Conservation (phyloP, 2,113 vertebrate species). For the Propithecus coquereli region DNA sequence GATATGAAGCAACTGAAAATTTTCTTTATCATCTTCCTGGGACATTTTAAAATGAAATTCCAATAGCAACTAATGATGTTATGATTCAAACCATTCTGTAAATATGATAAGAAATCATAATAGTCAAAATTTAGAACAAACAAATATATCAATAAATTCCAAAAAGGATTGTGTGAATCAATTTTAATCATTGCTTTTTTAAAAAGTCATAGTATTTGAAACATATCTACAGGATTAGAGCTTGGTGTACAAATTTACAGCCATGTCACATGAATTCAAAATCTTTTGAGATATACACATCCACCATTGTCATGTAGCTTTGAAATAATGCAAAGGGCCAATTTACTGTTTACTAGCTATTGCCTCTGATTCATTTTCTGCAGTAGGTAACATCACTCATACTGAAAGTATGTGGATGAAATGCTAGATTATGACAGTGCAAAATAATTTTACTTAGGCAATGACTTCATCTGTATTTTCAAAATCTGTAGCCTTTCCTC, state of each 20-base stretch:
- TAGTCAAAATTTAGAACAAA: conserved; percentile 47
- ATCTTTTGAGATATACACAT: not conserved
- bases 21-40: not conserved
- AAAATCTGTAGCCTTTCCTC: not conserved
- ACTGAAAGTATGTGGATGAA: not conserved
- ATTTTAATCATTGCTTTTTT: conserved; percentile 43
- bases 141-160: conserved; percentile 45
- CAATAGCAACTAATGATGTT: conserved; percentile 41
- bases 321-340: not conserved
- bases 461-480: conserved; percentile 3
- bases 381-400: not conserved
- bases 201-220: conserved; percentile 17
- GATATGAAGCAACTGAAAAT: not conserved
- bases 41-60: conserved; percentile 22
- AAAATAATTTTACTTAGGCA: conserved; percentile 11
- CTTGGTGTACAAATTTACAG: not conserved
- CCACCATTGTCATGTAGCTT: not conserved
- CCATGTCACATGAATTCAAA: not conserved
- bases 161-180: conserved; percentile 1
- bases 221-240: not conserved
- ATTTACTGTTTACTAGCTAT: not conserved
- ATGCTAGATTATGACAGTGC: not conserved
- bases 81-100: conserved; percentile 36
- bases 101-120: conserved; percentile 45
- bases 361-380: not conserved